Base-by-base conservation (phyloP, 2,888 invertebrate species). In the Yponomeuta plumbellus region DNA sequence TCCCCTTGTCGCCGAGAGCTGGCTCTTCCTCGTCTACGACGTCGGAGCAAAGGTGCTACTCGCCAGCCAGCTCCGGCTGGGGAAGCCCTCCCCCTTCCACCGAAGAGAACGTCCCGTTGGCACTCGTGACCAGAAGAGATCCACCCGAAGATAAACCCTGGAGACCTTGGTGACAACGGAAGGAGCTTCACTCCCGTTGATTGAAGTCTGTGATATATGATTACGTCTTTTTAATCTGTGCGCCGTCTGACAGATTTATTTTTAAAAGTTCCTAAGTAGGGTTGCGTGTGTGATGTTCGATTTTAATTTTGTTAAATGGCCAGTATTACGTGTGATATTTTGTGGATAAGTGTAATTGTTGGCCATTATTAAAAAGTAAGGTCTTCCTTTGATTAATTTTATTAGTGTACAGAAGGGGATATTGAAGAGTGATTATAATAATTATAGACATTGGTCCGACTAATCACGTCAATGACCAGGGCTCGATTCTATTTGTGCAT, bases 1-100 rank as follows among this genome's bases (percentile, higher is more conserved):
- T 96, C 57, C 94, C 96, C 0, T 94, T 96, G 20, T 96, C 96
- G 0, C 94, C 95, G 39, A 91, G 95, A 66, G 93, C 94, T 0
- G 61, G 26, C 11, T 94, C 95, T 26, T 95, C 95, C 0, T 93
- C 94, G 0, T 94, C 95, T 0, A 93, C 95, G 0, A 93, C 95
- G 0, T 94, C 94, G 70, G 92, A 81, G 76, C 91, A 81, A 67
- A 88, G 92, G 71, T 92, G 92, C 75, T 94, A 92, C 71, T 93
- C 94, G 0, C 93, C 94, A 68, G 92, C 93, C 70, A 91, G 93
- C 74, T 90, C 90, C 2, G 91, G 90, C 11, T 91, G 85, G 91
- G 86, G 84, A 11, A 84, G 83, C 0, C 90, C 90, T 0, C 88
- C 89, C 0, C 89, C 86, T 0, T 78, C 80, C 1, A 72, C 77